A percentile compares a stretch with the other conserved stretches of the same genome.
Evolutionary conservation across 2,888 invertebrate genomes (phyloP).

Genomic region (Dasypolia templi): DNA sequence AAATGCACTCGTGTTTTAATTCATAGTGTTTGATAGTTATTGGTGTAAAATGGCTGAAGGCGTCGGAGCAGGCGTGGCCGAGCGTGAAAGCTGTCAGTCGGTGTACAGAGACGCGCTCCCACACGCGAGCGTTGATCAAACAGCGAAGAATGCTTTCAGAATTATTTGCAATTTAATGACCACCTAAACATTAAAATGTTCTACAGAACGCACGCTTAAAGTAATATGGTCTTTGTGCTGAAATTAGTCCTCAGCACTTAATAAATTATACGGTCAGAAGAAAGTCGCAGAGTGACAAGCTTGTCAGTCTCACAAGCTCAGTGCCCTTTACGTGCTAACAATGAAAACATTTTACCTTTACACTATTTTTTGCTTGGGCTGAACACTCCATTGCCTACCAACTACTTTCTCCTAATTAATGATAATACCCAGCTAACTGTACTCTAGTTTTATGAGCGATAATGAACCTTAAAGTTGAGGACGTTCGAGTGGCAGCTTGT

Average conservation of each 20-base stretch:
- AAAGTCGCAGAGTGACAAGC: conserved; percentile 21
- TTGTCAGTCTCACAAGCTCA: conserved; percentile 34
- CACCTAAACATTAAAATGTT: conserved; percentile 17
- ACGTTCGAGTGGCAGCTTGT: conserved; percentile 35
- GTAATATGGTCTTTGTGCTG: conserved; percentile 1
- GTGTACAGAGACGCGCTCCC: conserved; percentile 9
- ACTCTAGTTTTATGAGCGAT: conserved; percentile 45
- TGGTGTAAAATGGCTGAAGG: conserved; percentile 48
- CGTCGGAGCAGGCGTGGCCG: conserved; percentile 59
- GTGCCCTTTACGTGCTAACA: conserved; percentile 83
- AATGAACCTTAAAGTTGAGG: conserved; percentile 43
- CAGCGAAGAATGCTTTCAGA: conserved; percentile 16
- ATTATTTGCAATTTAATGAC: conserved; percentile 47
- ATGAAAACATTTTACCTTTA: conserved; percentile 66
- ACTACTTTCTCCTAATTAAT: conserved; percentile 84
- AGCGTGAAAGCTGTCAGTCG: conserved; percentile 38
- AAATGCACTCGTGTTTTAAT: conserved; percentile 25
- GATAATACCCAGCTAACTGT: conserved; percentile 69
- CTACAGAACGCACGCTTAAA: neutral
- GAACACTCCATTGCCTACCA: conserved; percentile 68
- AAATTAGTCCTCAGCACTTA: conserved; percentile 23
- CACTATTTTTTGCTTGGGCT: conserved; percentile 73
- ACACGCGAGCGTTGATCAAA: conserved; percentile 30
- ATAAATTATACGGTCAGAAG: conserved; percentile 25
- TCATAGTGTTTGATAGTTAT: conserved; percentile 49